Evolutionary conservation across 2,797 vertebrate genomes (phyloP).

Genomic region (Cossypha niveicapilla): DNA sequence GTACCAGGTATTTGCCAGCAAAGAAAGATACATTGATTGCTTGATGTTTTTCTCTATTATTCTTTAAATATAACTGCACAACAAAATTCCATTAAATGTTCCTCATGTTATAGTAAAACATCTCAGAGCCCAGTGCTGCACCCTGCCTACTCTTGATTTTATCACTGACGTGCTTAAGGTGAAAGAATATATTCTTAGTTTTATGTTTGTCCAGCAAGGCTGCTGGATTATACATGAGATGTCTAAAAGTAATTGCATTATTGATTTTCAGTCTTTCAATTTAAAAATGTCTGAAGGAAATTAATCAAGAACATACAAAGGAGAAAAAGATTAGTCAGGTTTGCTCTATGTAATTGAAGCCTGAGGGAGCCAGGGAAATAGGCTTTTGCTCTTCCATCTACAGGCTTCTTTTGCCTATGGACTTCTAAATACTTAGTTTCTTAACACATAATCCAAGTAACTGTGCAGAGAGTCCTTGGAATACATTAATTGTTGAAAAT

Average conservation of each 20-base stretch:
- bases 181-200: not conserved
- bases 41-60: not conserved
- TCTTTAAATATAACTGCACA: not conserved
- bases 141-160: not conserved
- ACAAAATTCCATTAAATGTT: not conserved
- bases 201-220: constrained; percentile 10
- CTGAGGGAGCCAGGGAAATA: not conserved
- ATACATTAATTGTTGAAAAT: not conserved
- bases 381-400: not conserved
- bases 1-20: constrained; percentile 78
- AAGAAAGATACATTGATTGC: not conserved
- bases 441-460: not conserved
- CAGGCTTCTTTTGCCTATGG: not conserved
- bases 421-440: constrained; percentile 25
- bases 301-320: constrained; percentile 29
- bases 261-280: constrained; percentile 52
- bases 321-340: not conserved
- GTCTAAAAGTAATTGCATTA: constrained; percentile 40
- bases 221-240: constrained; percentile 27
- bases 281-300: constrained; percentile 32
- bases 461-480: not conserved
- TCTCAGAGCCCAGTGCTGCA: not conserved
- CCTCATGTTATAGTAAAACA: not conserved
- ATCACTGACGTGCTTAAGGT: not conserved
- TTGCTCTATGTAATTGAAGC: constrained; percentile 18